Evolutionary conservation across 1,140 invertebrate genomes (phyloP).

Genomic region (Anoplolepis gracilipes): DNA sequence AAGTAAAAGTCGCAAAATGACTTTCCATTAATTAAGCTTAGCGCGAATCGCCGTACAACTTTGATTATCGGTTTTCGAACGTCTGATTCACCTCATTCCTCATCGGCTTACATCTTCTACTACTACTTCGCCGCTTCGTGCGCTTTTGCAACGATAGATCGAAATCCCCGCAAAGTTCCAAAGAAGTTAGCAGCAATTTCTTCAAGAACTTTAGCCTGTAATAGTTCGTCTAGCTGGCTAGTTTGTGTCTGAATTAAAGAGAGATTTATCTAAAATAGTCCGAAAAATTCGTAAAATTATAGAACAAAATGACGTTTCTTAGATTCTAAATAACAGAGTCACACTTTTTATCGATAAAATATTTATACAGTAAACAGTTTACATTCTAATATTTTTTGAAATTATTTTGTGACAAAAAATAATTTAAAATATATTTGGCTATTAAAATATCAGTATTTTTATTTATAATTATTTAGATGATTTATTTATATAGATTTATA

Average conservation of each 20-base stretch:
- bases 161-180: not conserved
- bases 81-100: constrained; percentile 22
- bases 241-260: not conserved
- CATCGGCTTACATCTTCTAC: not conserved
- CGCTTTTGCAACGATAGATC: constrained; percentile 6
- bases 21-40: constrained; percentile 8
- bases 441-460: too few species aligned
- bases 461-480: too few species aligned
- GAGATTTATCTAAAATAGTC: not conserved
- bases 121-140: not conserved
- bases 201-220: not conserved
- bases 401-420: too few species aligned
- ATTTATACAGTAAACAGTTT: too few species aligned
- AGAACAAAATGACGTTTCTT: not conserved
- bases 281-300: not conserved
- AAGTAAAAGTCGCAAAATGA: not conserved
- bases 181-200: constrained; percentile 36
- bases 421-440: too few species aligned
- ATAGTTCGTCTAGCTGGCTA: constrained; percentile 1
- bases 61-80: constrained; percentile 40
- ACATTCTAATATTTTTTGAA: too few species aligned
- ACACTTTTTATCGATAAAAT: too few species aligned
- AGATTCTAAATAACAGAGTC: too few species aligned
- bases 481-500: too few species aligned
- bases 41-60: constrained; percentile 20